phyloP scores from a whole-genome alignment of 2,113 vertebrate genomes.

The Gymnogyps californianus region DNA sequence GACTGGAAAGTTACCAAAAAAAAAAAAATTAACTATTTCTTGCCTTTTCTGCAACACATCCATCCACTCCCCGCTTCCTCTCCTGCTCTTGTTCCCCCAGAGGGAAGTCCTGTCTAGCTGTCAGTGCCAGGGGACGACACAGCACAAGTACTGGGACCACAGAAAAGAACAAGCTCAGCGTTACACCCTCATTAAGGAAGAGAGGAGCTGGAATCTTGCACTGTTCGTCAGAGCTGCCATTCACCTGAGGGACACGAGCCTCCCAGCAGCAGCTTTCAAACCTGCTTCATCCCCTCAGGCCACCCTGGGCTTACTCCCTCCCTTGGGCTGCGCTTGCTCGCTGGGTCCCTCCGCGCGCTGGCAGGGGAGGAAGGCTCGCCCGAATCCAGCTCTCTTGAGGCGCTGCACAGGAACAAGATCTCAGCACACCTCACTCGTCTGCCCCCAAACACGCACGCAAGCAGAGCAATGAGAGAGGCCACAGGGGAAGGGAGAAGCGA shows the following conservation, averaged over 20 bases:
- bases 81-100: not conserved
- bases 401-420: not conserved
- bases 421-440: not conserved
- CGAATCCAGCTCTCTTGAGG: not conserved
- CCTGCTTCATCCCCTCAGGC: not conserved
- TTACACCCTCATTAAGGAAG: not conserved
- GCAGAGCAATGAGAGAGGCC: not conserved
- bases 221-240: not conserved
- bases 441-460: fast-evolving
- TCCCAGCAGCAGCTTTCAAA: not conserved
- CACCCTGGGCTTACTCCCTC: not conserved
- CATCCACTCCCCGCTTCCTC: not conserved
- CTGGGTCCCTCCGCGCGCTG: not conserved
- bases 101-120: not conserved
- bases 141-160: not conserved
- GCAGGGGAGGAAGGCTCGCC: not conserved
- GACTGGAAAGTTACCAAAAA: not conserved
- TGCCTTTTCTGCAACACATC: not conserved
- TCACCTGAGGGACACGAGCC: not conserved
- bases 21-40: not conserved
- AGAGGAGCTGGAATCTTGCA: not conserved
- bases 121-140: not conserved
- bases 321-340: not conserved
- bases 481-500: not conserved
- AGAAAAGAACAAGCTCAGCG: not conserved